Base-by-base conservation (phyloP, 2,797 vertebrate species). In the Mallotus villosus region DNA sequence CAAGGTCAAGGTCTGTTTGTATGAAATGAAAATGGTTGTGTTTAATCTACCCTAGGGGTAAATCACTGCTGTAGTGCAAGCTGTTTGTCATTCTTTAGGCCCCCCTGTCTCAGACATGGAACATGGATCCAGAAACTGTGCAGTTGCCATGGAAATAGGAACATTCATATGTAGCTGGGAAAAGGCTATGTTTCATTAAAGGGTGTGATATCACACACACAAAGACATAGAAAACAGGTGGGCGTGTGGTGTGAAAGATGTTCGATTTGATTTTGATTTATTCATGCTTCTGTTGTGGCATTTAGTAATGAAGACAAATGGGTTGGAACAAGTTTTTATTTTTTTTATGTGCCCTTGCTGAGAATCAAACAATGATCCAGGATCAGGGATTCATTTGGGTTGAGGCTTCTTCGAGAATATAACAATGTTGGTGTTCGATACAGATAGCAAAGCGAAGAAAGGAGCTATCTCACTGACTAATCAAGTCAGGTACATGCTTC, bases 101-200 rank as follows among this genome's bases (percentile, higher is more conserved):
- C 41, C 41, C 41, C 11, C 41, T 46, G 41, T 46, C 41, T 46
- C 41, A 46, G 41, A 46, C 41, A 46, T 46, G 80, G 84, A 80
- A 76, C 74, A 55, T 72, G 71, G 14, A 79, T 78, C 64, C 85
- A 87, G 41, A 14, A 46, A 14, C 11, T 12, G 41, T 90, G 87
- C 49, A 65, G 89, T 92, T 90, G 82, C 90, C 88, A 89, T 90
- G 87, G 89, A 84, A 84, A 91, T 88, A 0, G 16, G 70, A 86
- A 77, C 78, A 82, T 81, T 85, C 74, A 81, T 79, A 86, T 81
- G 83, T 83, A 81, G 74, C 68, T 63, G 68, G 70, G 62, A 72
- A 60, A 74, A 77, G 72, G 77, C 78, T 88, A 87, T 89, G 82
- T 91, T 88, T 90, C 83, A 85, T 82, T 75, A 88, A 90, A 87